phyloP scores from a whole-genome alignment of 2,113 vertebrate species.

The Parotia lawesii region DNA sequence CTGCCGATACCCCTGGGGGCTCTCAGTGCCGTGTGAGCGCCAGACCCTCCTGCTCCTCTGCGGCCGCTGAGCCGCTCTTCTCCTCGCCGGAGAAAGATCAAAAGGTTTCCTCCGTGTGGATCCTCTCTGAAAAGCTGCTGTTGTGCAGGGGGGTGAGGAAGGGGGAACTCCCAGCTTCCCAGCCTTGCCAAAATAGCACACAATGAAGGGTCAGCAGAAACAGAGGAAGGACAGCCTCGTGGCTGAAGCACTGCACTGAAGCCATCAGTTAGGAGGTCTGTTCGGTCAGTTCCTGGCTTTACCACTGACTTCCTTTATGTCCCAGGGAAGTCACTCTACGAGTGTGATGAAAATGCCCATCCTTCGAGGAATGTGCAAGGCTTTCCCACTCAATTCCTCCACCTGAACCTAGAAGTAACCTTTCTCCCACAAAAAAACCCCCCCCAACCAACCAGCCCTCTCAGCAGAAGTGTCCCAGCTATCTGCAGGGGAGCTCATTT shows the following conservation, averaged over 20 bases:
- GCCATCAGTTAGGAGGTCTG: neutral
- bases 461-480: neutral
- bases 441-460: no score
- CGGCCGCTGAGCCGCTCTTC: neutral
- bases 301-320: neutral
- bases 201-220: neutral
- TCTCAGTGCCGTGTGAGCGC: rapidly evolving
- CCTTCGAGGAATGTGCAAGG: neutral
- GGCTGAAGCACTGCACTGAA: neutral
- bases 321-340: neutral
- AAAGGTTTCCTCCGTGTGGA: neutral
- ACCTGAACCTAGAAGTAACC: neutral
- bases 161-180: neutral
- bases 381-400: neutral
- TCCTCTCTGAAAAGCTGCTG: neutral
- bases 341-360: neutral
- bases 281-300: neutral
- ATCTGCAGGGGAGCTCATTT: neutral
- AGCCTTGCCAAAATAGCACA: neutral
- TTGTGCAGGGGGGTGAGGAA: neutral
- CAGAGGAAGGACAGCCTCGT: neutral
- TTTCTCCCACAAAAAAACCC: neutral
- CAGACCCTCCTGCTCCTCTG: neutral
- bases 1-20: rapidly evolving
- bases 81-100: neutral